Evolutionary conservation across 2,888 invertebrate species (phyloP), one percentile per base, ranked within the genome.

Genomic region (Drosophila niveifrons): DNA sequence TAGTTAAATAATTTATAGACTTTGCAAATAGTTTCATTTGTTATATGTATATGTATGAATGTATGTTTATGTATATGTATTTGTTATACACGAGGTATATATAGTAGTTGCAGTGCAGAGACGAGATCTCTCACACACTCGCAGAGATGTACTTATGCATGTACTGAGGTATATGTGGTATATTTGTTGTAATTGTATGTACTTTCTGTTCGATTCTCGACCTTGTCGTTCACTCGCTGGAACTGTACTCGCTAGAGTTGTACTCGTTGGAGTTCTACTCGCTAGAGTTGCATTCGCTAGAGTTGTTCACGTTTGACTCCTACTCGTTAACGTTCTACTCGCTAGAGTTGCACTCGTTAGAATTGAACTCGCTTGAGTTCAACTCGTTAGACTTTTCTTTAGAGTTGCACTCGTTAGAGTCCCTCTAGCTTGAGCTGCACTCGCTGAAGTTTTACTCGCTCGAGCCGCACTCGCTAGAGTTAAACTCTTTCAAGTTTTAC

Each of bases 91-190:
- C 87, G 82, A 83, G 82, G 89, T 88, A 88, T 87, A 70, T 88
- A 72, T 67, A 73, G 39, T 41, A 88, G 67, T 52, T 48, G 48
- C 34, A 34, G 41, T 44, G 52, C 46, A 62, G 41, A 62, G 58
- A 41, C 52, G 0, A 10, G 29, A 36, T 36, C 57, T 57, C 57
- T 48, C 13, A 34, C 73, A 43, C 74, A 44, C 74, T 34, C 79
- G 55, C 72, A 50, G 56, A 59, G 41, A 57, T 63, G 87, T 89
- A 89, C 85, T 85, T 85, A 89, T 89, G 72, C 75, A 85, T 88
- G 89, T 85, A 89, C 86, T 85, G 85, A 85, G 85, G 85, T 85
- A 85, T 85, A 89, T 85, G 80, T 85, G 89, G 85, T 85, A 85
- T 85, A 85, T 80, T 82, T 82, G 80, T 83, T 83, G 83, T 83